Percentiles rank a stretch among this genome's conserved stretches.
These are phyloP conservation scores for Brachyptera putata DNA, from an alignment of 2,888 invertebrate species.

Conservation along the genomic window DNA sequence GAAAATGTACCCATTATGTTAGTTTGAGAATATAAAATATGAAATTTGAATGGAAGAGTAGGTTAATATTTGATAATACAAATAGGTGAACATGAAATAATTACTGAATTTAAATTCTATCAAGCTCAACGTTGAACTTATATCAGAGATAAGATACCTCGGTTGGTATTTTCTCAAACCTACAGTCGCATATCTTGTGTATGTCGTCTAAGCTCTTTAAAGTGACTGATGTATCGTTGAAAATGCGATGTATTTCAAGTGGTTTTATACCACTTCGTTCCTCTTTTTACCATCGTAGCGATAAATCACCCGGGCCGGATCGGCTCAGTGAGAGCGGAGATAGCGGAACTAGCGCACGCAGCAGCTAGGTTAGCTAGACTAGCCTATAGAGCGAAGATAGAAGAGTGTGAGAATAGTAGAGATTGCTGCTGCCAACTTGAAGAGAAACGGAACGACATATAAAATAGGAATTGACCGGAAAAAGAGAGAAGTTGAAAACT, in stretches of 20 bases:
- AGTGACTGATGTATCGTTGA: constrained; percentile 15
- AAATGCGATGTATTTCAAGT: constrained; percentile 18
- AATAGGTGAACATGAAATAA: too few relatives aligned
- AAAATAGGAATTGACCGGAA: constrained; percentile 22
- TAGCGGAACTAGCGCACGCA: constrained; percentile 16
- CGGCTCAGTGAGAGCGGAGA: neutral
- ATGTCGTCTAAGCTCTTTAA: neutral
- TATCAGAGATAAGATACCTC: too few relatives aligned
- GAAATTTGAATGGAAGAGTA: too few relatives aligned
- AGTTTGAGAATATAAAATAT: too few relatives aligned
- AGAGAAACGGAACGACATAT: constrained; percentile 17
- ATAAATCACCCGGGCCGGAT: constrained; percentile 8
- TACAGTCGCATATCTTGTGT: neutral
- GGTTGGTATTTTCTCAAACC: too few relatives aligned
- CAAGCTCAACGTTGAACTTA: too few relatives aligned
- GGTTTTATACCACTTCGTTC: constrained; percentile 9
- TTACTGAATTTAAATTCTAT: too few relatives aligned
- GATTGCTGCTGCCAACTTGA: constrained; percentile 16
- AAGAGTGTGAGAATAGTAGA: constrained; percentile 19
- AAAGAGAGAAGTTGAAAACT: constrained; percentile 22
- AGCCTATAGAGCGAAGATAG: neutral
- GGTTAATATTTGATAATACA: too few relatives aligned
- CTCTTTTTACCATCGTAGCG: neutral
- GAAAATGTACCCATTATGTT: too few relatives aligned
- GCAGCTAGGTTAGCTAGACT: neutral